Evolutionary conservation across 2,797 vertebrate species (phyloP), one percentile per base, ranked within the genome.

Genomic region (Sebastes matsubarae): DNA sequence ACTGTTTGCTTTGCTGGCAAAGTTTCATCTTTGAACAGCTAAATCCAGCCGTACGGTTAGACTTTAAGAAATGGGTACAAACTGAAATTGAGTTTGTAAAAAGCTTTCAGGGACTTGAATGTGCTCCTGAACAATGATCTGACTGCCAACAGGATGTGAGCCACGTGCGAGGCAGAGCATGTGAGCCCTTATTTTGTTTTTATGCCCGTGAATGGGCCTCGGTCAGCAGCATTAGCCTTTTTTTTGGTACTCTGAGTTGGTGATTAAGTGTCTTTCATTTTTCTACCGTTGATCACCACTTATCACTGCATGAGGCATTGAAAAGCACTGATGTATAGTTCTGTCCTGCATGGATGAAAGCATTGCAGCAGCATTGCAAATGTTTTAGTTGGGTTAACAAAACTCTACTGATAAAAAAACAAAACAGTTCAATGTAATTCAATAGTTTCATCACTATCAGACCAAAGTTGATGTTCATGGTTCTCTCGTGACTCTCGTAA

Each of bases 71-170:
- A 58, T 25, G 13, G 8, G 7, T 54, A 8, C n/a, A 0, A 78
- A 61, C 20, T 24, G 29, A 68, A 80, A 14, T 3, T 72, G 55
- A 46, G 52, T 68, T 61, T 86, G 74, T 55, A 11, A 0, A 81
- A 76, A 54, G 57, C 18, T 38, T 68, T 69, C 6, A 64, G 68
- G n/a, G 32, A n/a, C 54, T 72, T 72, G 32, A 80, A 58, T 73
- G 46, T 76, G 24, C 38, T 77, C 64, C 46, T 77, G 32, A 82
- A 70, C 81, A 84, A 75, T 73, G 58, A 79, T 64, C 22, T 65
- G 34, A 73, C 46, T 74, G 10, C 76, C 52, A 84, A 52, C 77
- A 82, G 84, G 83, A 86, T 85, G 61, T 87, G 46, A 88, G 79
- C 71, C 81, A 81, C 36, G 63, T 79, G 81, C 69, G 73, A 84